Conservation (phyloP, 1,140 invertebrate genomes). For the Mizuhopecten yessoensis region DNA sequence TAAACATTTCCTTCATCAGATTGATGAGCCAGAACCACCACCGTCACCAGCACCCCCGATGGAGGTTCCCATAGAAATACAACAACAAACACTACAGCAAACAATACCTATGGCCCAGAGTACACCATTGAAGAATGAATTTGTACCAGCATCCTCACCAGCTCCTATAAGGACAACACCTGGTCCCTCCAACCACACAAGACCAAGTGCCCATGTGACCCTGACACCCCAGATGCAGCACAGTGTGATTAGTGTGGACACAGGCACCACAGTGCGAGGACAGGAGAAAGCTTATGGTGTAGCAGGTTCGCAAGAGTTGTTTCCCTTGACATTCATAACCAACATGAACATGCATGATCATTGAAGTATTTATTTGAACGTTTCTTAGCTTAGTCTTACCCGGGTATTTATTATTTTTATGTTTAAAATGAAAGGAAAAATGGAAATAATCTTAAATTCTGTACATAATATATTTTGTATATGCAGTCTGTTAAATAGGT, state of each 20-base stretch:
- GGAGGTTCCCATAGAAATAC: conserved; percentile 3
- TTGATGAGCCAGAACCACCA: conserved; percentile 70
- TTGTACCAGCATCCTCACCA: conserved; percentile 43
- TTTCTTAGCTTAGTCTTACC: too few relatives aligned
- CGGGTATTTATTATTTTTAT: too few relatives aligned
- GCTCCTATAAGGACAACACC: neutral
- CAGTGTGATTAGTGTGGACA: conserved; percentile 75
- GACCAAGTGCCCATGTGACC: conserved; percentile 76
- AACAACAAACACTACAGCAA: neutral
- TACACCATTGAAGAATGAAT: conserved; percentile 50
- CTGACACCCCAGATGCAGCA: conserved; percentile 69
- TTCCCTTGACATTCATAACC: neutral
- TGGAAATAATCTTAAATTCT: too few relatives aligned
- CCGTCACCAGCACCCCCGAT: conserved; percentile 49
- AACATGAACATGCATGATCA: too few relatives aligned
- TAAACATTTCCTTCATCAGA: conserved; percentile 52
- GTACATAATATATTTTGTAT: too few relatives aligned
- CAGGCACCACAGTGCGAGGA: conserved; percentile 68
- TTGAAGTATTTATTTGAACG: too few relatives aligned
- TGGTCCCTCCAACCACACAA: conserved; percentile 53
- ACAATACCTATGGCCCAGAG: neutral
- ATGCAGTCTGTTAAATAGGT: too few relatives aligned
- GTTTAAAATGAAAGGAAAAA: too few relatives aligned
- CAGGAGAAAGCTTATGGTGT: conserved; percentile 58
- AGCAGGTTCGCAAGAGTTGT: neutral